These are phyloP conservation scores for Etia nguti DNA, from an alignment of 2,113 vertebrate species.

Conservation along the genomic window DNA sequence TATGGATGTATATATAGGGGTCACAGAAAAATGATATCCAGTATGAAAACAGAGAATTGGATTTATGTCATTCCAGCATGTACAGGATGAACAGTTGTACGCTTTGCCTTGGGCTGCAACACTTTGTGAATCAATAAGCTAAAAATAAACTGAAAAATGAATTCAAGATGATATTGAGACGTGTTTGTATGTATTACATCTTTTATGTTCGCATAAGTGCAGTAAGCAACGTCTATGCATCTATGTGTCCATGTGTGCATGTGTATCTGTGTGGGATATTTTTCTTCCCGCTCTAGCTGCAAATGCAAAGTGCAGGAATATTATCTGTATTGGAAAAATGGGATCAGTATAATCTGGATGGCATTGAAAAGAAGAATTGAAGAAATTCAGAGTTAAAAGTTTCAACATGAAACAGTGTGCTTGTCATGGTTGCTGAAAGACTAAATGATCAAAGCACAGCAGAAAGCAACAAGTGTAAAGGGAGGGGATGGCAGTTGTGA, in stretches of 20 bases:
- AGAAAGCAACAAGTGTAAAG: slow-evolving; percentile 25
- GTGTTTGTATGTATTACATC: not conserved
- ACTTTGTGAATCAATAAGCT: slow-evolving; percentile 61
- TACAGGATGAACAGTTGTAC: not conserved
- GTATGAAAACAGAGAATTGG: slow-evolving; percentile 44
- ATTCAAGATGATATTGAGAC: slow-evolving; percentile 21
- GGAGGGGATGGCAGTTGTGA: not conserved
- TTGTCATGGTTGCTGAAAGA: slow-evolving; percentile 24
- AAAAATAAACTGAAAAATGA: slow-evolving; percentile 59
- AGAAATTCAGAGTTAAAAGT: not conserved
- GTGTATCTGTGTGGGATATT: not conserved
- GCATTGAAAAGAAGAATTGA: not conserved
- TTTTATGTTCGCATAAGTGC: not conserved
- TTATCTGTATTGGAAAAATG: not conserved
- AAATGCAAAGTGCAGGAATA: not conserved
- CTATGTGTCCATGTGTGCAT: not conserved
- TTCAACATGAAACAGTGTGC: not conserved
- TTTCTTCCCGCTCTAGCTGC: not conserved
- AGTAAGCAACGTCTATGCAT: not conserved
- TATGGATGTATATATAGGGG: slow-evolving; percentile 5
- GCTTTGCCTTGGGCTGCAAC: slow-evolving; percentile 23
- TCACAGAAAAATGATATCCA: slow-evolving; percentile 31
- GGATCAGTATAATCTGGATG: not conserved
- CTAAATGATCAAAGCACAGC: slow-evolving; percentile 42
- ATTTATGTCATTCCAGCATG: slow-evolving; percentile 54